phyloP scores from a whole-genome alignment of 2,113 vertebrate genomes.

The Trematocara unimaculatum region DNA sequence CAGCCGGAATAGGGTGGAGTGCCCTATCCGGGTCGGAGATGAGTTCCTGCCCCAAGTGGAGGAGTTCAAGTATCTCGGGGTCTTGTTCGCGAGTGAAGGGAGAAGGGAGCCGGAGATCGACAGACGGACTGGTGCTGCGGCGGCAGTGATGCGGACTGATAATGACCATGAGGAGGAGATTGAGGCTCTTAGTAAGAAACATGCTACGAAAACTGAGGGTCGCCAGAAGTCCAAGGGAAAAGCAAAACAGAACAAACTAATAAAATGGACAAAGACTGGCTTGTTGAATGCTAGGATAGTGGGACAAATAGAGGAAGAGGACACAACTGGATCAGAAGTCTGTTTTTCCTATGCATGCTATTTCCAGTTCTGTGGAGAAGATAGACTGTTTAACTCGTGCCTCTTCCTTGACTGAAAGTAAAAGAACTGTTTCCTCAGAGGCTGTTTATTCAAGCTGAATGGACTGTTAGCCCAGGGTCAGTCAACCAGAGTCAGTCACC shows the following conservation, averaged over 20 bases:
- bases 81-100: too few relatives aligned
- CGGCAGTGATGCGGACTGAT: not conserved
- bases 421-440: not conserved
- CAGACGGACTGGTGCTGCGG: too few relatives aligned
- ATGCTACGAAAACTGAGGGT: not conserved
- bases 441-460: not conserved
- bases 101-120: too few relatives aligned
- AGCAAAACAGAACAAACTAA: not conserved
- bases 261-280: not conserved
- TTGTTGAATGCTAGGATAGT: not conserved
- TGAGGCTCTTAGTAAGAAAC: not conserved
- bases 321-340: not conserved
- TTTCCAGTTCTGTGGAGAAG: not conserved
- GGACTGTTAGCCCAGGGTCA: not conserved
- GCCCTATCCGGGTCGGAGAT: too few relatives aligned
- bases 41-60: too few relatives aligned
- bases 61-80: too few relatives aligned
- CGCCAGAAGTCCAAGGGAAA: not conserved
- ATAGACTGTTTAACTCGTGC: not conserved
- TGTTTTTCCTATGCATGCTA: not conserved
- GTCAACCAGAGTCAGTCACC: not conserved
- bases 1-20: too few relatives aligned
- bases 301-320: not conserved
- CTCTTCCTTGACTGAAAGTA: not conserved
- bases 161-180: not conserved